phyloP scores from a whole-genome alignment of 2,797 vertebrate species.

The Aeoliscus strigatus region DNA sequence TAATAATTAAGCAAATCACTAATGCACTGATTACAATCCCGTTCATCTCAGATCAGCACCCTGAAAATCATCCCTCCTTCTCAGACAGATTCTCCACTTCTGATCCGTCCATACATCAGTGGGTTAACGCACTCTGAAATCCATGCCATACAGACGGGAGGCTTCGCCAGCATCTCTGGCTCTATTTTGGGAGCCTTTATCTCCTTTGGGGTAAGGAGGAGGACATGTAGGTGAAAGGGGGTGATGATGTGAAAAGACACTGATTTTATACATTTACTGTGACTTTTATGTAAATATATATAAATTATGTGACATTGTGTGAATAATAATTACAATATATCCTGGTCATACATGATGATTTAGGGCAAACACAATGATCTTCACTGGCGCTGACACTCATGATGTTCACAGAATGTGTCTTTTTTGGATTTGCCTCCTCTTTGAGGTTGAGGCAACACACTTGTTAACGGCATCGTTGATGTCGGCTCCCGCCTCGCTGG shows the following conservation, averaged over 20 bases:
- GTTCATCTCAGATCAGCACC: not conserved
- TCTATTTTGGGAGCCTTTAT: constrained; percentile 81
- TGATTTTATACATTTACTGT: not conserved
- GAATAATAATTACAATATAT: no score
- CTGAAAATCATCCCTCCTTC: not conserved
- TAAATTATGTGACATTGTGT: no score
- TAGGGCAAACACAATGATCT: no score
- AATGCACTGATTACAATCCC: not conserved
- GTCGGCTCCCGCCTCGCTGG: constrained; percentile 84
- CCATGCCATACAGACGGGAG: constrained; percentile 83
- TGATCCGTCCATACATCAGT: constrained; percentile 78
- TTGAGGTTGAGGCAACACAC: constrained; percentile 79
- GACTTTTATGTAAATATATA: no score
- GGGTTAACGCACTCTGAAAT: constrained; percentile 81
- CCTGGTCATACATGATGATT: no score
- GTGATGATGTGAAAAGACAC: not conserved
- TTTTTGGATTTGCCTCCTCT: constrained; percentile 11
- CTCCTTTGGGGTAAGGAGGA: constrained; percentile 81
- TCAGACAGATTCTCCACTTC: constrained; percentile 79
- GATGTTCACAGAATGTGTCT: no score
- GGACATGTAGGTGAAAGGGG: not conserved
- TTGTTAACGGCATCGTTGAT: constrained; percentile 83
- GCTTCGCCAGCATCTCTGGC: constrained; percentile 83
- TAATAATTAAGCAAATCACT: constrained; percentile 1
- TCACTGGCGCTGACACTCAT: no score